Evolutionary conservation across 2,113 vertebrate genomes (phyloP).

Genomic region (Hippocampus comes): DNA sequence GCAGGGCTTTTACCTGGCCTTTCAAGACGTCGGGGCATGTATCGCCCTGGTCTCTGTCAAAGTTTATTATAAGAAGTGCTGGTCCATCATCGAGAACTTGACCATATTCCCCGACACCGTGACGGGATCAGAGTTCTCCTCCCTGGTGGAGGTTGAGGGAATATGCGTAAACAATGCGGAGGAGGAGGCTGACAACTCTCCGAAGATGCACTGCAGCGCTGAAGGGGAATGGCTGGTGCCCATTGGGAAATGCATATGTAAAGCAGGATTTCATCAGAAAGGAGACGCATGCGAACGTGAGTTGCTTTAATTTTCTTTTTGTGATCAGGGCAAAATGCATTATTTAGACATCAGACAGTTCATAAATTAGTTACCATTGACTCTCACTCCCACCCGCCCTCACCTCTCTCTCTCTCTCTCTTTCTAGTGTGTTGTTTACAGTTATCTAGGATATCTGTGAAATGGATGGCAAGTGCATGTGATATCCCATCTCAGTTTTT

Average conservation of each 20-base stretch:
- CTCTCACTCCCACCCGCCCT: background rate
- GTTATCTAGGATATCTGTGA: background rate
- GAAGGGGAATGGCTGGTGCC: constrained; percentile 99
- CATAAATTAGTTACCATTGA: background rate
- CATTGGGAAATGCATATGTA: constrained; percentile 99
- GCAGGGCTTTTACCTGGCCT: constrained; percentile 98
- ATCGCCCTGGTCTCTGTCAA: constrained; percentile 98
- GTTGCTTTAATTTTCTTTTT: constrained; percentile 56
- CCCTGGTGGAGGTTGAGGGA: constrained; percentile 95
- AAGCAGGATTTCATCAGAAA: constrained; percentile 96
- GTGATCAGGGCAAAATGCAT: background rate
- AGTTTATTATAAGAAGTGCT: constrained; percentile 99
- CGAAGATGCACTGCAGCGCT: constrained; percentile 98
- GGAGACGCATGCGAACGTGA: constrained; percentile 97
- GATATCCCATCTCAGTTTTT: background rate
- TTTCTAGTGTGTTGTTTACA: too few relatives aligned
- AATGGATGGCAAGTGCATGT: background rate
- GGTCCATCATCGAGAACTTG: constrained; percentile 99
- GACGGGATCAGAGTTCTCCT: constrained; percentile 98
- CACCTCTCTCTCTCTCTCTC: background rate
- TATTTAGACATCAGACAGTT: background rate
- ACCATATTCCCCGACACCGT: constrained; percentile 98
- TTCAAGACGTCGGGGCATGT: constrained; percentile 98
- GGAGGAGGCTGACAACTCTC: constrained; percentile 94
- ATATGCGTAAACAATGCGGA: constrained; percentile 91